phyloP scores from a whole-genome alignment of 2,888 invertebrate genomes.

The Mesorhabditis spiculigera region DNA sequence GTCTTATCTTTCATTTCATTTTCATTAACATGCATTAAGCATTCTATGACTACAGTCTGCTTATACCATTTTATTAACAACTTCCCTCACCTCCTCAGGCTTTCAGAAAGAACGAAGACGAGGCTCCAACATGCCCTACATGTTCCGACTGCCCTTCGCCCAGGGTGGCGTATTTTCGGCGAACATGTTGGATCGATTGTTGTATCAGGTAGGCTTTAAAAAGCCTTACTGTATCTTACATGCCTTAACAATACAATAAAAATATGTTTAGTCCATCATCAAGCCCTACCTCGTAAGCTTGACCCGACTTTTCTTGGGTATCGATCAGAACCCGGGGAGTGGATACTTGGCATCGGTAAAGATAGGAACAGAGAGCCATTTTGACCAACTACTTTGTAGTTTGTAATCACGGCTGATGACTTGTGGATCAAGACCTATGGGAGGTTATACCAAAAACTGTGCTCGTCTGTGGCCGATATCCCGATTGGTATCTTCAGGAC shows the following conservation, averaged over 20 bases:
- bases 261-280: slow-evolving; percentile 77
- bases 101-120: slow-evolving; percentile 90
- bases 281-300: slow-evolving; percentile 97
- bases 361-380: too few species aligned
- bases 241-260: neutral
- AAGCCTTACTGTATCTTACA: too few species aligned
- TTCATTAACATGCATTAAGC: neutral
- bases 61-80: neutral
- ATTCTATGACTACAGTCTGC: neutral
- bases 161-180: slow-evolving; percentile 97
- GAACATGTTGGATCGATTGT: slow-evolving; percentile 92
- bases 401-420: slow-evolving; percentile 83
- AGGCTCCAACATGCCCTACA: slow-evolving; percentile 96
- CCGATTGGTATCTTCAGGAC: slow-evolving; percentile 97
- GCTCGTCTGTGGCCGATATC: slow-evolving; percentile 95
- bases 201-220: slow-evolving; percentile 74
- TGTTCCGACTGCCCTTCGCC: slow-evolving; percentile 96
- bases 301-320: slow-evolving; percentile 84
- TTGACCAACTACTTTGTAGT: too few species aligned
- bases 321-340: slow-evolving; percentile 95
- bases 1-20: too few species aligned
- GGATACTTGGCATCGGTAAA: slow-evolving; percentile 96
- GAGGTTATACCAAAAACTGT: slow-evolving; percentile 92
- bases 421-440: slow-evolving; percentile 99
- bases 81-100: neutral